These are phyloP conservation scores for Pogonocichla stellata DNA, from an alignment of 2,113 vertebrate genomes.

Conservation along the genomic window DNA sequence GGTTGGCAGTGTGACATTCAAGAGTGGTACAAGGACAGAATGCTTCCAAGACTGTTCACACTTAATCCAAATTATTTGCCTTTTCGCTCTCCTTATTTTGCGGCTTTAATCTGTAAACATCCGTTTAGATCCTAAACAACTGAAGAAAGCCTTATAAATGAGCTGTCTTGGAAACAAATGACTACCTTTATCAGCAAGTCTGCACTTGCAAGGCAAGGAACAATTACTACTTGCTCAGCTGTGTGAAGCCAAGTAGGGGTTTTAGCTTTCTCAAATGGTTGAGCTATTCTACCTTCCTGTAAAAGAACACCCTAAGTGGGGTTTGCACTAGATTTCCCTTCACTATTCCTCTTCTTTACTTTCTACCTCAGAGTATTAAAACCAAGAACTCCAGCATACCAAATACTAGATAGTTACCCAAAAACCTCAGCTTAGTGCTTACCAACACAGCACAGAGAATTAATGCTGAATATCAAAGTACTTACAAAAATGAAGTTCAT, in stretches of 20 bases:
- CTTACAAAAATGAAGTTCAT: conserved; percentile 21
- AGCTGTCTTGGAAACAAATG: not conserved
- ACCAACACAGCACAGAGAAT: not conserved
- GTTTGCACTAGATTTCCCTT: not conserved
- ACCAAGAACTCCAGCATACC: not conserved
- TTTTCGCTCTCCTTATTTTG: not conserved
- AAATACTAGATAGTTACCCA: not conserved
- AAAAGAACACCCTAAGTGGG: not conserved
- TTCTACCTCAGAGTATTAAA: not conserved
- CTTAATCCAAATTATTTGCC: not conserved
- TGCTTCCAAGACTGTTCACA: not conserved
- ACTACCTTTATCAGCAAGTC: not conserved
- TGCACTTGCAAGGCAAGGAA: not conserved
- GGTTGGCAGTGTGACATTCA: not conserved
- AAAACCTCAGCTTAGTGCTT: not conserved
- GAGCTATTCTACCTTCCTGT: not conserved
- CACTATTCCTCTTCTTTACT: not conserved
- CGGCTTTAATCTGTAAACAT: not conserved
- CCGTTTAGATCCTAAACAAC: not conserved
- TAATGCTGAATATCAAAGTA: not conserved
- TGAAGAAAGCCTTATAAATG: not conserved
- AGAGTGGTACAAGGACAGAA: not conserved
- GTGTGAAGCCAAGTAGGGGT: not conserved
- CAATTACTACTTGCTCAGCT: not conserved
- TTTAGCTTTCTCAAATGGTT: not conserved